These are phyloP conservation scores for Neoitamus cyanurus DNA, from an alignment of 2,888 invertebrate genomes.

Conservation along the genomic window DNA sequence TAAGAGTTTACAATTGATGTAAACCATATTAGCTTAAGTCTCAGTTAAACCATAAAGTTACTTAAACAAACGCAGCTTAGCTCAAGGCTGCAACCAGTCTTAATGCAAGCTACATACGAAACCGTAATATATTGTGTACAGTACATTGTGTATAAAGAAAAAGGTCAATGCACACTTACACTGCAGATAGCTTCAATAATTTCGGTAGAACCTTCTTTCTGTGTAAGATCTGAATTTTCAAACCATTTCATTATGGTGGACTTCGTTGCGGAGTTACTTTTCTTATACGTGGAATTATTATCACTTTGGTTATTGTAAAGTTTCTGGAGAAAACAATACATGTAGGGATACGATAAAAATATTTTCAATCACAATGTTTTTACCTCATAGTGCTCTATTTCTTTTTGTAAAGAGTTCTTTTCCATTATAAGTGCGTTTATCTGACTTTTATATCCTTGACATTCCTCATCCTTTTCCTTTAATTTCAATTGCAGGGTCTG, in stretches of 20 bases:
- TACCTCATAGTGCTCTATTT: slow-evolving; percentile 54
- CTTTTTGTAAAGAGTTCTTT: slow-evolving; percentile 55
- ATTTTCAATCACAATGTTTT: background rate
- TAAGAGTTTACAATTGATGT: no score
- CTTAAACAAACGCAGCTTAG: no score
- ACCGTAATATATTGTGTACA: no score
- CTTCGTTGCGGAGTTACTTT: slow-evolving; percentile 14
- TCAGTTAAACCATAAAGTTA: no score
- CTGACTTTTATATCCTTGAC: slow-evolving; percentile 60
- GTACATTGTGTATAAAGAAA: background rate
- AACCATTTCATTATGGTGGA: slow-evolving; percentile 62
- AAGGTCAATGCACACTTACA: slow-evolving; percentile 50
- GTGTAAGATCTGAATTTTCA: slow-evolving; percentile 63
- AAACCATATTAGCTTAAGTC: no score
- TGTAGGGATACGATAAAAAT: background rate
- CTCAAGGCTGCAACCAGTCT: no score
- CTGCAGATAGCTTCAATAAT: slow-evolving; percentile 64
- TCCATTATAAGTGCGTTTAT: slow-evolving; percentile 56
- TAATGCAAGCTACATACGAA: no score
- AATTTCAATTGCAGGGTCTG: slow-evolving; percentile 58
- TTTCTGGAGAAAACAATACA: slow-evolving; percentile 6
- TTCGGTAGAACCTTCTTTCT: slow-evolving; percentile 62
- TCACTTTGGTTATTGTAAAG: slow-evolving; percentile 34
- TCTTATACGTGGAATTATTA: slow-evolving; percentile 38
- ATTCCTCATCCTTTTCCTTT: slow-evolving; percentile 58